Base-by-base conservation (phyloP, 2,888 invertebrate genomes). In the Drosophila picticornis region DNA sequence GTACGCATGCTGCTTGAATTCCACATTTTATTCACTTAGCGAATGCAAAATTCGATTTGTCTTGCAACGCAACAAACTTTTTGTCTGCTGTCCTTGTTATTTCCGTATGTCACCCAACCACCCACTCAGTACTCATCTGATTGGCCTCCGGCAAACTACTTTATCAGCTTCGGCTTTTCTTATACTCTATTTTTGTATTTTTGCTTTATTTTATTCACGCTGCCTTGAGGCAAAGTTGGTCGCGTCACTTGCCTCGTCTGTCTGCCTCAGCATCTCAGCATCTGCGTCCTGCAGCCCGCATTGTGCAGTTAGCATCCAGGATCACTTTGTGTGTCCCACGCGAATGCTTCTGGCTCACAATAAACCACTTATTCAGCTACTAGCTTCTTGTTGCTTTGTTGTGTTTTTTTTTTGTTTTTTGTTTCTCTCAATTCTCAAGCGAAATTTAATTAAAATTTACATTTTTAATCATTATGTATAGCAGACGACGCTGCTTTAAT, bases 401-500 rank as follows among this genome's bases (percentile, higher is more conserved):
- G 38, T 67, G 32, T 65, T 52, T 29, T 48, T 38, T 51, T 51
- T 62, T 60, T n/a, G n/a, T n/a, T 64, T 50, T 32, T 34, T 58
- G 53, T 63, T 75, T 68, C 56, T 57, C 57, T 64, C 64, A 63
- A 64, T 77, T 81, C 76, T 67, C 77, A 58, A 67, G 67, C 81
- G 72, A 85, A 91, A 91, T 89, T 88, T 87, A 91, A 91, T 91
- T 91, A 91, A 90, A 91, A 91, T 90, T 87, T 87, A 84, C 90
- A 90, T 89, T 89, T 89, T 88, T 90, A 90, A 87, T 87, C 89
- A 88, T 90, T 90, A 88, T 83, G 76, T 79, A 74, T 70, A 68
- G 80, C 78, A 70, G 70, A 77, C 77, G 72, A 73, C 67, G 58
- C 70, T 81, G 68, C 83, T 83, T 88, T 87, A 81, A 81, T 87